phyloP scores from a whole-genome alignment of 2,113 vertebrate species.

The Pyxicephalus adspersus region DNA sequence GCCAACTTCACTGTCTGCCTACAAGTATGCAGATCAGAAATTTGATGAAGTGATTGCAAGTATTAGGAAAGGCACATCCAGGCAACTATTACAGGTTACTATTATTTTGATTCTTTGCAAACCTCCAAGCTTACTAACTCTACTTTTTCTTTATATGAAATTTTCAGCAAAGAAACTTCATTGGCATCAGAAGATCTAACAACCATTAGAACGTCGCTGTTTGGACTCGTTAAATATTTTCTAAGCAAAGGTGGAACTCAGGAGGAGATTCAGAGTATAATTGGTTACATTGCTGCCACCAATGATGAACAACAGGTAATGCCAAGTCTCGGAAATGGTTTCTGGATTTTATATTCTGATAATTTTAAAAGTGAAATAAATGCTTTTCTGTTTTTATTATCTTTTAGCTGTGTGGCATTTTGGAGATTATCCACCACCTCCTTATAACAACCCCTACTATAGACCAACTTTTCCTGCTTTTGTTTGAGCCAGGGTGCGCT shows the following conservation, averaged over 20 bases:
- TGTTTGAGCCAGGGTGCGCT: constrained; percentile 90
- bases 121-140: too few relatives aligned
- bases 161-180: constrained; percentile 73
- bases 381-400: neutral
- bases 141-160: constrained; percentile 58
- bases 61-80: too few relatives aligned
- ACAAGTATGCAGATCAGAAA: too few relatives aligned
- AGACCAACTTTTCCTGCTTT: constrained; percentile 92
- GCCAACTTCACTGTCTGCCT: too few relatives aligned
- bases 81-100: too few relatives aligned
- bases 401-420: constrained; percentile 82
- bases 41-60: too few relatives aligned
- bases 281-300: constrained; percentile 90
- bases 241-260: constrained; percentile 91
- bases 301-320: constrained; percentile 92
- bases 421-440: constrained; percentile 85
- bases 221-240: constrained; percentile 92
- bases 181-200: constrained; percentile 86
- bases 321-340: neutral
- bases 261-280: constrained; percentile 93
- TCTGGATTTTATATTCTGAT: neutral
- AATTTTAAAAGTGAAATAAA: neutral
- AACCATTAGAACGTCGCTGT: constrained; percentile 88
- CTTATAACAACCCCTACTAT: constrained; percentile 84
- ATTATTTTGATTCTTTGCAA: too few relatives aligned